Percentiles rank a stretch among this genome's conserved stretches.
phyloP scores from a whole-genome alignment of 2,113 vertebrate genomes.

The Phrynocephalus versicolor region DNA sequence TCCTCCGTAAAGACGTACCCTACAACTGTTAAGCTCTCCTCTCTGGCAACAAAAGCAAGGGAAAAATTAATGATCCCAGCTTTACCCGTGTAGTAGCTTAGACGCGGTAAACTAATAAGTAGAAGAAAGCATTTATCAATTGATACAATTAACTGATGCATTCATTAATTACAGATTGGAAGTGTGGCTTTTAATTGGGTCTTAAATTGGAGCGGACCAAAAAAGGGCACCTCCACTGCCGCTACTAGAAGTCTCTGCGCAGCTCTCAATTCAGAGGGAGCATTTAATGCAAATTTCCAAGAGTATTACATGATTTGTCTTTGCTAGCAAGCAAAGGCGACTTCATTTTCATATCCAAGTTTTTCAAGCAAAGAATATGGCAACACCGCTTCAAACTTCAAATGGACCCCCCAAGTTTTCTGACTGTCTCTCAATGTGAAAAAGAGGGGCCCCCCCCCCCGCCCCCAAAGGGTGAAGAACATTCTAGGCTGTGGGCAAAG shows the following conservation, averaged over 20 bases:
- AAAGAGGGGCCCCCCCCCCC: no score
- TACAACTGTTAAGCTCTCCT: neutral
- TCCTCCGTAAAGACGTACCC: neutral
- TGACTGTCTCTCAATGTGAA: no score
- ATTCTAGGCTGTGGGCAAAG: no score
- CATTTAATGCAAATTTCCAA: neutral
- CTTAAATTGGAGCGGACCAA: conserved; percentile 1
- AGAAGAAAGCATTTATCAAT: conserved; percentile 25
- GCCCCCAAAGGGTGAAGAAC: no score
- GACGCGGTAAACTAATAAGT: conserved; percentile 21
- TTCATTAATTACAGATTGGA: conserved; percentile 13
- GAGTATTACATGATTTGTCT: neutral
- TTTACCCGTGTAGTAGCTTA: neutral
- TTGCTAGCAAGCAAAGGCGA: neutral
- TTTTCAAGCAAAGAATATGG: neutral
- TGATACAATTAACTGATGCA: conserved; percentile 21
- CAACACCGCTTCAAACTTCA: neutral
- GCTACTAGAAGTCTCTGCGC: neutral
- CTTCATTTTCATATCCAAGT: neutral
- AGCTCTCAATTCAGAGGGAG: neutral
- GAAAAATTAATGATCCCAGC: neutral
- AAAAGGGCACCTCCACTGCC: neutral
- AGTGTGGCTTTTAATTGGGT: conserved; percentile 15
- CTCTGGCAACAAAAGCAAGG: neutral
- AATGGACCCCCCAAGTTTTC: neutral